phyloP scores from a whole-genome alignment of 2,888 invertebrate genomes.

The Patella pellucida region DNA sequence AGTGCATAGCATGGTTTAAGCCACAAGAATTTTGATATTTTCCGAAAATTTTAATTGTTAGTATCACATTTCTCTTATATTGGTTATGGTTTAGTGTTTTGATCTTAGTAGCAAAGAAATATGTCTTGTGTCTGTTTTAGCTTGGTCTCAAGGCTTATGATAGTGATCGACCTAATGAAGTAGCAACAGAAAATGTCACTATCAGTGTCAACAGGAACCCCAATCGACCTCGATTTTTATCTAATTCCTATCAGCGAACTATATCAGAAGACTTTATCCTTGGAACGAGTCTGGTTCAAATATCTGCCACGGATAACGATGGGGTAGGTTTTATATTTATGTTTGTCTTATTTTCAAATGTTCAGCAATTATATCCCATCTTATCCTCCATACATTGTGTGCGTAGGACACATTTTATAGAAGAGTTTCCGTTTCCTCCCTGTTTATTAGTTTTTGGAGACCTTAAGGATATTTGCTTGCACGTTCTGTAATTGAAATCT shows the following conservation, averaged over 20 bases:
- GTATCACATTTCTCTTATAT: too few species aligned
- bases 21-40: too few species aligned
- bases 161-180: constrained; percentile 43
- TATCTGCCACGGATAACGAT: constrained; percentile 54
- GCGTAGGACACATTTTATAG: too few species aligned
- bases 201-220: constrained; percentile 59
- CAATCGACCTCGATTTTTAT: constrained; percentile 48
- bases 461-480: too few species aligned
- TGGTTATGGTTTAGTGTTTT: too few species aligned
- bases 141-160: constrained; percentile 53
- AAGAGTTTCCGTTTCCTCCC: too few species aligned
- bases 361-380: neutral
- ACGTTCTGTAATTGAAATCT: too few species aligned
- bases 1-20: too few species aligned
- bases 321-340: constrained; percentile 43
- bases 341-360: neutral
- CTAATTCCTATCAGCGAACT: constrained; percentile 38
- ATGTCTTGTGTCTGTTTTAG: constrained; percentile 30
- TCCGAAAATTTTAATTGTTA: too few species aligned
- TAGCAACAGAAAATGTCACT: constrained; percentile 52
- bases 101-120: too few species aligned
- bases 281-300: constrained; percentile 48
- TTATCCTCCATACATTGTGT: too few species aligned
- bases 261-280: constrained; percentile 55
- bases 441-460: too few species aligned